Conservation (phyloP, 2,113 vertebrate genomes). For the Craseonycteris thonglongyai region DNA sequence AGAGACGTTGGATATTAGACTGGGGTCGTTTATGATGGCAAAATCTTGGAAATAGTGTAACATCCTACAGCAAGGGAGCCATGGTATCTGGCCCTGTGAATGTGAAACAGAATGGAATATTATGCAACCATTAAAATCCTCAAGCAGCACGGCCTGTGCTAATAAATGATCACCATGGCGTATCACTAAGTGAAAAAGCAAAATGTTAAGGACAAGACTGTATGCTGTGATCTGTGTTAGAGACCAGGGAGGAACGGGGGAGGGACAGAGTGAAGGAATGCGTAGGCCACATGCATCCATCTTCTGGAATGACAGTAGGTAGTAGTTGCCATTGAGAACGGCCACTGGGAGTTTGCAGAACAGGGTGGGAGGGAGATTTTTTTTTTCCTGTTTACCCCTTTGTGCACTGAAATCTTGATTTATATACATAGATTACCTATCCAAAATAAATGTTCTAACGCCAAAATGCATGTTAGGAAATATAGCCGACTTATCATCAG, state of each 20-base stretch:
- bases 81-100: not conserved
- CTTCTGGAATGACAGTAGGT: not conserved
- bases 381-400: not conserved
- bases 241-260: not conserved
- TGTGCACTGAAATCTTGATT: not conserved
- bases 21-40: not conserved
- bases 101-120: not conserved
- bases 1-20: not conserved
- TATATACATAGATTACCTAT: not conserved
- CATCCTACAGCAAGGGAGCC: not conserved
- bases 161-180: not conserved
- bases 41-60: not conserved
- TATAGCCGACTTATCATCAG: not conserved
- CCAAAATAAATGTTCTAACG: not conserved
- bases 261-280: not conserved
- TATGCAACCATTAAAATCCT: not conserved
- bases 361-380: not conserved
- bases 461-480: slow-evolving; percentile 4
- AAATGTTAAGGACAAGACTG: not conserved
- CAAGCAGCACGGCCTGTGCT: not conserved
- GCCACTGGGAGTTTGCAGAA: not conserved
- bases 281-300: not conserved
- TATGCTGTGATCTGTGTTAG: not conserved
- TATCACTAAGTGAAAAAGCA: not conserved
- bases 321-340: not conserved